phyloP scores from a whole-genome alignment of 2,888 invertebrate species.

The Drosophila eohydei region DNA sequence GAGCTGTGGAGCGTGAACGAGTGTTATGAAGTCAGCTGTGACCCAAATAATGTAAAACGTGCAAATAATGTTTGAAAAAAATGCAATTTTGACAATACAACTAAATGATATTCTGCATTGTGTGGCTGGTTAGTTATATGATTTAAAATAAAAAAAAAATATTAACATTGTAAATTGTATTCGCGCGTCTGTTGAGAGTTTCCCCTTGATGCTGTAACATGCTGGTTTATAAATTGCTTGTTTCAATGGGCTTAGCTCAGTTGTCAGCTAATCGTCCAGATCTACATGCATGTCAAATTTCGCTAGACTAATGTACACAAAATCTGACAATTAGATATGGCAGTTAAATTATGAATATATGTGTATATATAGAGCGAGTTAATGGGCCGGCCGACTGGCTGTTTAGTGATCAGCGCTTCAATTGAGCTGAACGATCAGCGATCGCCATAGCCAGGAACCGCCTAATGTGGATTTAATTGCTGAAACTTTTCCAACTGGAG shows the following conservation, averaged over 20 bases:
- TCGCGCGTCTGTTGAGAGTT: background rate
- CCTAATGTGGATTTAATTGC: constrained; percentile 78
- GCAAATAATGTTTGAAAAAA: too few species aligned
- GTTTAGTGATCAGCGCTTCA: constrained; percentile 60
- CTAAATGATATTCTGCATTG: too few species aligned
- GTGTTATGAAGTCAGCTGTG: too few species aligned
- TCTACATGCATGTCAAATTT: constrained; percentile 41
- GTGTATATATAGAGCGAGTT: constrained; percentile 30
- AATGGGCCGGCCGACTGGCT: constrained; percentile 45
- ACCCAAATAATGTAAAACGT: too few species aligned
- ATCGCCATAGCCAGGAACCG: constrained; percentile 66
- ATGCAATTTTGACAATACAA: too few species aligned
- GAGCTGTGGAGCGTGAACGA: too few species aligned
- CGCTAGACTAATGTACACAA: constrained; percentile 3
- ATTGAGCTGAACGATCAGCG: constrained; percentile 81
- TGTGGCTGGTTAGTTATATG: background rate
- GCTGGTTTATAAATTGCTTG: background rate
- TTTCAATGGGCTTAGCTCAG: background rate
- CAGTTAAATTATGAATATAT: constrained; percentile 21
- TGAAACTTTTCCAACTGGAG: constrained; percentile 2
- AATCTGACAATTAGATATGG: constrained; percentile 52
- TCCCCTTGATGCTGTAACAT: background rate
- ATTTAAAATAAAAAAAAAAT: background rate
- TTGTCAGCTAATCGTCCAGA: constrained; percentile 21
- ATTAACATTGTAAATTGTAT: background rate